These are phyloP conservation scores for Corythoichthys haematopterus DNA, from an alignment of 2,113 vertebrate species.

Conservation along the genomic window DNA sequence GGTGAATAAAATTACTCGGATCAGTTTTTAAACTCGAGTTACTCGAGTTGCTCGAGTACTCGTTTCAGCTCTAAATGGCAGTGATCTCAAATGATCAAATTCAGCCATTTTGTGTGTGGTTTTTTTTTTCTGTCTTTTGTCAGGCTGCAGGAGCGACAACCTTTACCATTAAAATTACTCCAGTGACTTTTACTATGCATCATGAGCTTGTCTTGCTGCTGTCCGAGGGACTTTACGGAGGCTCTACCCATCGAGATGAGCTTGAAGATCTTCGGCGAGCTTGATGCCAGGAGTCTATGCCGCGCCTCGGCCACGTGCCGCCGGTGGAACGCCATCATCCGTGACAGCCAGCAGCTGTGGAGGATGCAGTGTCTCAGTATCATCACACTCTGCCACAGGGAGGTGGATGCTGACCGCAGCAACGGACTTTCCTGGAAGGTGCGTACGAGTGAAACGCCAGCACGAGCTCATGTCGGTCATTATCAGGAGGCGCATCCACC, in stretches of 20 bases:
- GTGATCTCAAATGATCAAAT: too few species aligned
- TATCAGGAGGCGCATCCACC: too few species aligned
- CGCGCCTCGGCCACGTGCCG: slow-evolving; percentile 74
- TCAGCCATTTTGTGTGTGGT: too few species aligned
- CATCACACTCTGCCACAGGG: slow-evolving; percentile 67
- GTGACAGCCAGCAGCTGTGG: slow-evolving; percentile 76
- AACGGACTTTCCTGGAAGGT: slow-evolving; percentile 85
- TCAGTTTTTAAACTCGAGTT: too few species aligned
- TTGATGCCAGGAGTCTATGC: slow-evolving; percentile 79
- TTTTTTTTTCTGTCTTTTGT: too few species aligned
- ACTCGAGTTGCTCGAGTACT: too few species aligned
- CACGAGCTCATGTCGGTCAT: too few species aligned
- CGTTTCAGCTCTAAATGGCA: too few species aligned
- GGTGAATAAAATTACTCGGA: too few species aligned
- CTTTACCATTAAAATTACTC: background rate
- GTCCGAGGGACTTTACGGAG: slow-evolving; percentile 61
- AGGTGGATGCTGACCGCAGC: slow-evolving; percentile 76
- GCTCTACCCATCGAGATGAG: slow-evolving; percentile 77
- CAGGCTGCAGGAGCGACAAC: background rate
- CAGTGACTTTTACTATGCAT: slow-evolving; percentile 57
- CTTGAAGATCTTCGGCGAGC: slow-evolving; percentile 72
- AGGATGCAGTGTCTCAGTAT: slow-evolving; percentile 74
- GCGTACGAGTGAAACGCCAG: too few species aligned
- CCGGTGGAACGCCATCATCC: slow-evolving; percentile 75
- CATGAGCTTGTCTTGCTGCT: slow-evolving; percentile 30